These are phyloP conservation scores for Lepidothrix coronata DNA, from an alignment of 2,113 vertebrate genomes.

Conservation along the genomic window DNA sequence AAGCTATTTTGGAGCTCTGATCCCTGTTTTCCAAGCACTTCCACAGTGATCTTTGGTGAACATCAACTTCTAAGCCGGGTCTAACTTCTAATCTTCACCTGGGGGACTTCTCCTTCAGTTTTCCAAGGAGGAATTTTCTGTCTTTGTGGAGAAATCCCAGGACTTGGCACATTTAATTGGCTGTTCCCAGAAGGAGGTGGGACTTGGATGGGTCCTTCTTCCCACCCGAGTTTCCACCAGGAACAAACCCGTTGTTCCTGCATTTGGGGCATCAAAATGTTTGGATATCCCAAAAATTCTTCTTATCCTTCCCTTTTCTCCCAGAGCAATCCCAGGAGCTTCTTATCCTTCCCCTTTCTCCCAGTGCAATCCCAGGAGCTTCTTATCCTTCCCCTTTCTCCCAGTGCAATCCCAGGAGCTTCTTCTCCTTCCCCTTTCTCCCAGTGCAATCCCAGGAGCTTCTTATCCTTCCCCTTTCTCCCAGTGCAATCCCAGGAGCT, in stretches of 20 bases:
- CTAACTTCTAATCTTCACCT: too few relatives aligned
- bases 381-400: too few relatives aligned
- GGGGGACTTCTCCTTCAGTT: background rate
- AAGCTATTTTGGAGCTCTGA: background rate
- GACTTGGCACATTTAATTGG: background rate
- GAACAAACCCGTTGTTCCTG: background rate
- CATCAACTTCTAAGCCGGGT: background rate
- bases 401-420: background rate
- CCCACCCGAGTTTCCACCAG: background rate
- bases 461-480: too few relatives aligned
- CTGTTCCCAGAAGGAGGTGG: background rate
- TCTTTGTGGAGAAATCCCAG: background rate
- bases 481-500: background rate
- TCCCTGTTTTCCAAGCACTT: background rate
- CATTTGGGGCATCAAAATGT: background rate
- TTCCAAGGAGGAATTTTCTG: background rate
- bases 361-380: too few relatives aligned
- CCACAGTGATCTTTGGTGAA: rapidly evolving
- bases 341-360: background rate
- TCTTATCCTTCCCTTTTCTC: too few relatives aligned
- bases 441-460: too few relatives aligned
- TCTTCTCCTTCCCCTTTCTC: background rate
- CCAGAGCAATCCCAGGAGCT: background rate
- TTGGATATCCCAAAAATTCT: background rate
- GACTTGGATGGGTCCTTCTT: background rate